These are phyloP conservation scores for Apodemus speciosus DNA, from an alignment of 2,113 vertebrate species.

Conservation along the genomic window DNA sequence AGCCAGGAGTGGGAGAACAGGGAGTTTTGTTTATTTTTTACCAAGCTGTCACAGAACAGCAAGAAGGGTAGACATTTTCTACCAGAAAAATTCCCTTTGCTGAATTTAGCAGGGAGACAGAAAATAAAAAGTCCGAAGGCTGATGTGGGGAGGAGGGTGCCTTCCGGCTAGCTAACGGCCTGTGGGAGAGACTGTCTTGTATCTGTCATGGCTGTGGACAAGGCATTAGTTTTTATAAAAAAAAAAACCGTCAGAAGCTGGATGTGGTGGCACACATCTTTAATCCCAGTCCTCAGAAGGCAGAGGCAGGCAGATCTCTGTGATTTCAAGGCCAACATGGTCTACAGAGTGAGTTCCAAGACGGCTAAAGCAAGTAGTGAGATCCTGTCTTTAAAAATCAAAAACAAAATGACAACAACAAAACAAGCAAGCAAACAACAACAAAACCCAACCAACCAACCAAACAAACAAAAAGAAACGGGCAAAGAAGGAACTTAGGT, in stretches of 20 bases:
- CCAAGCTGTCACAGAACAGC: slow-evolving; percentile 41
- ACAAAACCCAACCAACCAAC: background rate
- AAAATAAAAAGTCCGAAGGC: background rate
- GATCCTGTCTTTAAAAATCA: background rate
- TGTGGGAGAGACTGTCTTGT: background rate
- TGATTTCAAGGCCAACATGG: background rate
- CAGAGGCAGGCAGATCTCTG: background rate
- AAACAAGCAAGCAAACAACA: no score
- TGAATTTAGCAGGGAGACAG: slow-evolving; percentile 41
- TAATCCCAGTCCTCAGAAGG: background rate
- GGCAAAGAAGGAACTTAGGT: slow-evolving; percentile 47
- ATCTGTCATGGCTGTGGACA: background rate
- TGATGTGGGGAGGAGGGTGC: background rate
- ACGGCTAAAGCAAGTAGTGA: background rate
- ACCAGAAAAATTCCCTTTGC: slow-evolving; percentile 57
- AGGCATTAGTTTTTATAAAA: slow-evolving; percentile 36
- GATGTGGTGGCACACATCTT: background rate
- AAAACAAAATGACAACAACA: background rate
- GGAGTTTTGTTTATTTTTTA: slow-evolving; percentile 49
- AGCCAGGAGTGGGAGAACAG: background rate
- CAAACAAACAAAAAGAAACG: background rate
- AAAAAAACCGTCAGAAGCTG: background rate
- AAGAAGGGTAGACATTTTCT: slow-evolving; percentile 54
- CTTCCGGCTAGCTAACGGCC: background rate
- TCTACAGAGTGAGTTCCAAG: background rate